phyloP scores from a whole-genome alignment of 2,888 invertebrate genomes.

The Tryphoninae sp. region DNA sequence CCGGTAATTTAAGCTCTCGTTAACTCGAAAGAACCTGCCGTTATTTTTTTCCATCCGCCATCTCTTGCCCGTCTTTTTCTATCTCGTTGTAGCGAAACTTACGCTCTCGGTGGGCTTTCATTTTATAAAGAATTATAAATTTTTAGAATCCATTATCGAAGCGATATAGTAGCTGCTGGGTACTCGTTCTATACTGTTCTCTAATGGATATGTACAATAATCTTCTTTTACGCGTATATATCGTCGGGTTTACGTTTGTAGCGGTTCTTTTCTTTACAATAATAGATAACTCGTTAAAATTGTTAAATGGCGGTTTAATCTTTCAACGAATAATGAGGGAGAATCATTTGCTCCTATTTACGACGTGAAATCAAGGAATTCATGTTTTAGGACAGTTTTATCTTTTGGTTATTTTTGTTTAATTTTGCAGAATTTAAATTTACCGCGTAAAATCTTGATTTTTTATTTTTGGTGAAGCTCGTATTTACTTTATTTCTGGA shows the following conservation, averaged over 20 bases:
- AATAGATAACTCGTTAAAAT: conserved; percentile 17
- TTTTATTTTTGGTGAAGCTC: too few species aligned
- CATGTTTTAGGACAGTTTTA: neutral
- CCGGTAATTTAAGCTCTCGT: conserved; percentile 56
- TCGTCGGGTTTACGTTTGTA: conserved; percentile 1
- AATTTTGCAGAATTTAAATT: neutral
- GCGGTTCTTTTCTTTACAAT: conserved; percentile 43
- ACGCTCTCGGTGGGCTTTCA: conserved; percentile 28
- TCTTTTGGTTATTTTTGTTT: conserved; percentile 27
- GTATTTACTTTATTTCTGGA: too few species aligned
- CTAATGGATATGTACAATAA: conserved; percentile 36
- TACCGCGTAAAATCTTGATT: too few species aligned
- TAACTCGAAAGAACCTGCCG: conserved; percentile 45
- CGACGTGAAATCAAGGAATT: too few species aligned
- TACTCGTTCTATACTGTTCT: neutral
- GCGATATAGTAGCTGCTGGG: conserved; percentile 8
- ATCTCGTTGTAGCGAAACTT: conserved; percentile 14
- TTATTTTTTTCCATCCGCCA: conserved; percentile 26
- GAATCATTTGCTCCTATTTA: conserved; percentile 7
- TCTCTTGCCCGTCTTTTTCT: neutral
- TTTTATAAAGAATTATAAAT: conserved; percentile 56
- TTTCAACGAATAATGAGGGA: conserved; percentile 9
- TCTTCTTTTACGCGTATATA: neutral
- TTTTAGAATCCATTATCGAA: conserved; percentile 60
- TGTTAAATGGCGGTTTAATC: conserved; percentile 15